phyloP scores from a whole-genome alignment of 2,797 vertebrate species.

The Cuculus canorus region DNA sequence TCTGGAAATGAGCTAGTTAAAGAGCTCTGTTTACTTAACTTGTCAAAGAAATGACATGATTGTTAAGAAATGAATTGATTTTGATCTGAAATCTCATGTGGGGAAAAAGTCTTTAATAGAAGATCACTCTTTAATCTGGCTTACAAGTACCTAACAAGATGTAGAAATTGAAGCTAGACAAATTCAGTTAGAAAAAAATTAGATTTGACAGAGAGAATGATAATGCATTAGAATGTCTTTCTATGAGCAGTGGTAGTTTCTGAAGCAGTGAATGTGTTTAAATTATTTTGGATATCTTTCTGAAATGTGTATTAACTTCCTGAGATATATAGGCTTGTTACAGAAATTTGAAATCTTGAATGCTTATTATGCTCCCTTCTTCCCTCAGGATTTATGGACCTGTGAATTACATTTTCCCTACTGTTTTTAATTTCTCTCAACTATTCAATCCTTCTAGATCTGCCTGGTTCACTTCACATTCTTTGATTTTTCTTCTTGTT shows the following conservation, averaged over 20 bases:
- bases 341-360: neutral
- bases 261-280: neutral
- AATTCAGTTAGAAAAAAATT: slow-evolving; percentile 19
- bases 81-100: slow-evolving; percentile 11
- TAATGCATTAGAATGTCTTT: slow-evolving; percentile 12
- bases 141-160: slow-evolving; percentile 16
- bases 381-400: neutral
- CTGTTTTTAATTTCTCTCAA: neutral
- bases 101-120: neutral
- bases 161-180: slow-evolving; percentile 22
- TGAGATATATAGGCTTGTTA: neutral
- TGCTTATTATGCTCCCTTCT: neutral
- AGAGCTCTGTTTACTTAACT: slow-evolving; percentile 1
- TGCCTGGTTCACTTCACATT: neutral
- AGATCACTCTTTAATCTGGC: slow-evolving; percentile 20
- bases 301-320: neutral
- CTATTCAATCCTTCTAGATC: neutral
- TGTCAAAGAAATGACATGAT: neutral
- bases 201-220: neutral
- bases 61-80: slow-evolving; percentile 31
- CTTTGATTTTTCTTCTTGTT: neutral
- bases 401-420: neutral
- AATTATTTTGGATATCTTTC: neutral
- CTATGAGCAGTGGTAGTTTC: neutral
- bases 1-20: slow-evolving; percentile 4